Evolutionary conservation across 2,888 invertebrate species (phyloP).

Genomic region (Drosophila ochracea): DNA sequence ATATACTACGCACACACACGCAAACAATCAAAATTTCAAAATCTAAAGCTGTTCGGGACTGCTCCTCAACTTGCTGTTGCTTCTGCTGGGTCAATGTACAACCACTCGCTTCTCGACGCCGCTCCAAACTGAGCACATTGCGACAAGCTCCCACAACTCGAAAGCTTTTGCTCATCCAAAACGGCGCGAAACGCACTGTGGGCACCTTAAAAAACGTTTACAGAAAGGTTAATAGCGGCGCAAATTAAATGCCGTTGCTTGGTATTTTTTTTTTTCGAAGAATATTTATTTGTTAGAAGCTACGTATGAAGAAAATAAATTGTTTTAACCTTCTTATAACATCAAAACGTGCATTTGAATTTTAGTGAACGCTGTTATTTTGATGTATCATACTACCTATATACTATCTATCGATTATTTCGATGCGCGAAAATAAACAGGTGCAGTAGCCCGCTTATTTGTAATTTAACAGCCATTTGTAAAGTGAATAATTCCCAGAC

Average conservation of each 20-base stretch:
- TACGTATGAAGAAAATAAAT: background rate
- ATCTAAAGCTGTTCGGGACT: constrained; percentile 42
- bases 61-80: constrained; percentile 29
- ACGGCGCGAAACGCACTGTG: constrained; percentile 35
- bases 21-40: constrained; percentile 46
- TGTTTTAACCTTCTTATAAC: background rate
- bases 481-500: background rate
- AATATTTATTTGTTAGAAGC: background rate
- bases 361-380: background rate
- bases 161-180: constrained; percentile 47
- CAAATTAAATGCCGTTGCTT: background rate
- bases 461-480: background rate
- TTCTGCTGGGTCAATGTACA: constrained; percentile 54
- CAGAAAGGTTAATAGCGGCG: background rate
- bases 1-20: constrained; percentile 50
- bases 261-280: too few species aligned
- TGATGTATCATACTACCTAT: too few species aligned
- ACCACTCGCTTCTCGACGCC: constrained; percentile 75
- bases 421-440: background rate
- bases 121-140: constrained; percentile 71
- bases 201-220: constrained; percentile 1
- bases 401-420: background rate
- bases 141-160: constrained; percentile 20
- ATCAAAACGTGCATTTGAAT: background rate
- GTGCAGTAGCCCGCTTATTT: background rate